Evolutionary conservation across 1,140 invertebrate genomes (phyloP).

Genomic region (Mercenaria mercenaria): DNA sequence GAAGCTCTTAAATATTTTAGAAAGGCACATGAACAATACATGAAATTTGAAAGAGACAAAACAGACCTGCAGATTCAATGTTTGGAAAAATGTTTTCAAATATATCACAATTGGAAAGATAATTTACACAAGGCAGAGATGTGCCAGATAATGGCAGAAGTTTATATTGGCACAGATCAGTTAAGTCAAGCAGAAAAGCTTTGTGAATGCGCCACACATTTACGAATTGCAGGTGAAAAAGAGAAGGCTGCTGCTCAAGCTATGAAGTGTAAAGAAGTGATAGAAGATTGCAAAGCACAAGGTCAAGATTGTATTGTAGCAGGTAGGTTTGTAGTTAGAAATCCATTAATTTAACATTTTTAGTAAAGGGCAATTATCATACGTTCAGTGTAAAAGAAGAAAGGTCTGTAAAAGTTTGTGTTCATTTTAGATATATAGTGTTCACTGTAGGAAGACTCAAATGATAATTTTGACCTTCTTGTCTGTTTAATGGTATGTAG

Average conservation of each 20-base stretch:
- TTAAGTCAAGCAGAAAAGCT: conserved; percentile 62
- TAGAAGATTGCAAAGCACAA: not conserved
- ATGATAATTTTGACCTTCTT: too few species aligned
- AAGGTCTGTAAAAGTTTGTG: too few species aligned
- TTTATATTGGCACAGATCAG: conserved; percentile 57
- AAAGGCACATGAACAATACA: conserved; percentile 73
- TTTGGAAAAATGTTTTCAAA: conserved; percentile 39
- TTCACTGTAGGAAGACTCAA: too few species aligned
- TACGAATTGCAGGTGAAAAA: conserved; percentile 40
- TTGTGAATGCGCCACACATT: conserved; percentile 67
- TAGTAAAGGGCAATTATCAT: too few species aligned
- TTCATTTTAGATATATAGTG: too few species aligned
- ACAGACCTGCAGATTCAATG: conserved; percentile 5
- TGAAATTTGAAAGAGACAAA: conserved; percentile 66
- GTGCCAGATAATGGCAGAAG: conserved; percentile 65
- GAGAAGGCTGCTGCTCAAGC: conserved; percentile 60
- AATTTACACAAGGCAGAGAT: conserved; percentile 55
- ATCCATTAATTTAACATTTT: not conserved
- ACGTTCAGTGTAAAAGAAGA: too few species aligned
- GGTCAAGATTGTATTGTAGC: conserved; percentile 4
- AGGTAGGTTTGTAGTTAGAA: too few species aligned
- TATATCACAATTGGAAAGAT: conserved; percentile 7
- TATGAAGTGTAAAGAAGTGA: conserved; percentile 67
- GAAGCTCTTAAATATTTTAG: conserved; percentile 70
- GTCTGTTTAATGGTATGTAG: too few species aligned